Conservation (phyloP, 2,113 vertebrate species). For the Stegastes partitus region DNA sequence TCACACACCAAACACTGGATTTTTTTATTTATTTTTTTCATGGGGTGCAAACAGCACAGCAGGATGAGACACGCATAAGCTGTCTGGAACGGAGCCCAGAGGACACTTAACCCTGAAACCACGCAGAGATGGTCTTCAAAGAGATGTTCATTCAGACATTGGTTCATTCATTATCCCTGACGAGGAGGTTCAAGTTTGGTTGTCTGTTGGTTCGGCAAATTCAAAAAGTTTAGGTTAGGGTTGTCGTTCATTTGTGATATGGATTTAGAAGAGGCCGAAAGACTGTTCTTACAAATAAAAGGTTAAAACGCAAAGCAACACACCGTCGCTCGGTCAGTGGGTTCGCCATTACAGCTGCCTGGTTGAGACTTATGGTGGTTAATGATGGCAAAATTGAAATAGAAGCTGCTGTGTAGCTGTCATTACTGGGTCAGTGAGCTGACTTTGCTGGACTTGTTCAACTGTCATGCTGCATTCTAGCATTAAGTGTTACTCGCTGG, state of each 20-base stretch:
- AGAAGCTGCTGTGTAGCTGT: background rate
- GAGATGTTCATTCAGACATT: conserved; percentile 32
- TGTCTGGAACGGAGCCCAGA: conserved; percentile 61
- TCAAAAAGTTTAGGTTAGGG: background rate
- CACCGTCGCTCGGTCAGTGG: background rate
- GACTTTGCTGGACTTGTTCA: background rate
- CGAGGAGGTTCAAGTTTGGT: background rate
- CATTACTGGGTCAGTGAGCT: background rate
- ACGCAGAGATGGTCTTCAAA: conserved; percentile 36
- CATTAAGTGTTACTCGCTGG: background rate
- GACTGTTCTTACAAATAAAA: background rate
- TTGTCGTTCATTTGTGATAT: conserved; percentile 1
- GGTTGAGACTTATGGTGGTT: background rate
- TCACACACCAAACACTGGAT: conserved; percentile 39
- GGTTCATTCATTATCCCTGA: conserved; percentile 11
- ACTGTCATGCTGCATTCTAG: background rate
- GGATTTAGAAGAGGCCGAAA: background rate
- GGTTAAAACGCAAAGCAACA: background rate
- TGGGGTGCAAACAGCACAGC: conserved; percentile 58
- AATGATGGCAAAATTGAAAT: background rate
- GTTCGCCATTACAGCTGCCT: too few relatives aligned
- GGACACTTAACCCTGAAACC: conserved; percentile 54
- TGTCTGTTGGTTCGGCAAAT: background rate
- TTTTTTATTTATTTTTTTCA: conserved; percentile 26
- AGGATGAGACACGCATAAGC: conserved; percentile 58